Evolutionary conservation across 2,113 vertebrate genomes (phyloP), one percentile per base, ranked within the genome.

Genomic region (Malurus melanocephalus): DNA sequence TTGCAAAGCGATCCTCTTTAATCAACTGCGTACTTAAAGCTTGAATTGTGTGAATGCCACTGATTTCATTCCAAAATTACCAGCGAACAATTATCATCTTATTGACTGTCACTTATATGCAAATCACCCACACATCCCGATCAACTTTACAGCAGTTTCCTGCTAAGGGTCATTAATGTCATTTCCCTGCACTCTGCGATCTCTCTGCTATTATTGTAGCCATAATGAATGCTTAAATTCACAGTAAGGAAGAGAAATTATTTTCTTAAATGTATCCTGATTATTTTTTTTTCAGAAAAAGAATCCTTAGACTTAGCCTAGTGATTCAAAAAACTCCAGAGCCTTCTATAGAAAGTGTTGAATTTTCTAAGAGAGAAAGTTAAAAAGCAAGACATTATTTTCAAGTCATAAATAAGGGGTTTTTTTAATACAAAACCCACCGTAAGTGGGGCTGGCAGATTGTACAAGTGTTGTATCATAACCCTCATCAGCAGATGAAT

Each of bases 351-450:
- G n/a, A 21, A 7, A 42, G 1, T 6, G 43, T 11, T 64, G 80
- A 9, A 27, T 71, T 64, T 83, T 38, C 45, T 69, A 43, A 56
- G n/a, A 55, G 57, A 55, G 32, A 21, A 52, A 7, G 13, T 38
- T 26, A 8, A 57, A 51, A 35, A 2, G 2, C 42, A 55, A 38
- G 3, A 16, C 4, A 21, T 62, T 17, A 17, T 84, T 85, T 85
- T 84, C 33, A 65, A 38, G 30, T 6, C 10, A 32, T 7, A n/a
- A 85, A 43, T n/a, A n/a, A n/a, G n/a, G n/a, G n/a, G n/a, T n/a
- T n/a, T n/a, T n/a, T n/a, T n/a, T n/a, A n/a, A n/a, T n/a, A 32
- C 20, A n/a, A 45, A 52, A 66, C 1, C 0, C 1, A 0, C 26
- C 8, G 9, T 46, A 60, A 0, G 2, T 15, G 62, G 14, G 56